These are phyloP conservation scores for Iphiclides podalirius DNA, from an alignment of 2,888 invertebrate genomes.

Conservation along the genomic window DNA sequence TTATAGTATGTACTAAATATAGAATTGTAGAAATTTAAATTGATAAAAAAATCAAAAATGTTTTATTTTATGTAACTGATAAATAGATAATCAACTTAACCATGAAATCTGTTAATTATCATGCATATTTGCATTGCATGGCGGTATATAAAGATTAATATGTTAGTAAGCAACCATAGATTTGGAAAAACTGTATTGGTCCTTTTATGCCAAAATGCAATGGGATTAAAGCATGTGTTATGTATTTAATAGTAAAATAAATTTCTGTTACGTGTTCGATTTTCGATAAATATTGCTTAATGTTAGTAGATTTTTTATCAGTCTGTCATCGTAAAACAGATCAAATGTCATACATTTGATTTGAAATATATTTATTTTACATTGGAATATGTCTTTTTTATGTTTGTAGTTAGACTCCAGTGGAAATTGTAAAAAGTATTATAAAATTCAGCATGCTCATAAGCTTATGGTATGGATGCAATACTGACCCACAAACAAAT, in stretches of 20 bases:
- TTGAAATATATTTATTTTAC: conserved; percentile 80
- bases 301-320: conserved; percentile 79
- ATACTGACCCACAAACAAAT: conserved; percentile 51
- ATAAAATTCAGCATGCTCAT: conserved; percentile 50
- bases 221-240: conserved; percentile 50
- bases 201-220: conserved; percentile 48
- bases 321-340: conserved; percentile 71
- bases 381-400: conserved; percentile 75
- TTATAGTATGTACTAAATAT: conserved; percentile 70
- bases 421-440: conserved; percentile 59
- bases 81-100: conserved; percentile 64
- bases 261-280: conserved; percentile 74
- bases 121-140: conserved; percentile 57
- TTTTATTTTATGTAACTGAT: conserved; percentile 62
- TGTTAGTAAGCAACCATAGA: conserved; percentile 18
- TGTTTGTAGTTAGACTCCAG: conserved; percentile 78
- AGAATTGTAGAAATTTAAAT: conserved; percentile 62
- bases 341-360: conserved; percentile 80
- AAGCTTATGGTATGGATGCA: conserved; percentile 47
- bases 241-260: conserved; percentile 67
- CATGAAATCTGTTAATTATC: conserved; percentile 62
- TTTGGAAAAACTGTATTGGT: too few species aligned
- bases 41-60: conserved; percentile 58
- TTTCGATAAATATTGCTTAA: conserved; percentile 76
- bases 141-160: conserved; percentile 29